Percentiles rank a stretch among this genome's conserved stretches.
Evolutionary conservation across 30 jellyfish, hydroid and myxozoan species (phyloP).

Genomic region (Hydra vulgaris): DNA sequence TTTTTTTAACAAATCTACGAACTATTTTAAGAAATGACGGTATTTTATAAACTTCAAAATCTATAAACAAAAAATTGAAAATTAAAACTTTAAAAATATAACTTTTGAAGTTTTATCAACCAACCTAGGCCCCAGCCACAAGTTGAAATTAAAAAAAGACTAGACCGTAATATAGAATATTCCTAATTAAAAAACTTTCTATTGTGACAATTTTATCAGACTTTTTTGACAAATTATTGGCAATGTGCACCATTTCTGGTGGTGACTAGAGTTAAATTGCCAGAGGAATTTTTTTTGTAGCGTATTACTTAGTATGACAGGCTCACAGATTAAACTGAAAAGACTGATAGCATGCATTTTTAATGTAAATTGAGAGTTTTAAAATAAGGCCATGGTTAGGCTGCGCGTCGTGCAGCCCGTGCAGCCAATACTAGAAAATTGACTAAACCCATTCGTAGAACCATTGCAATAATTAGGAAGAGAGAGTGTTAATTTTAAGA

Average conservation of each 20-base stretch:
- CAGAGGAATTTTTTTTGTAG: not conserved
- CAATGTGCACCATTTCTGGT: not conserved
- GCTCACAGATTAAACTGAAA: not conserved
- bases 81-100: not conserved
- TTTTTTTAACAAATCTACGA: not conserved
- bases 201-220: too few species aligned
- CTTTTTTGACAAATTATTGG: not conserved
- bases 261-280: not conserved
- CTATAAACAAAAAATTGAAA: not conserved
- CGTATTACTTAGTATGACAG: not conserved
- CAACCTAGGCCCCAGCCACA: not conserved
- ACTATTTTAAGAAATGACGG: not conserved
- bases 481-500: not conserved
- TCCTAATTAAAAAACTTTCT: too few species aligned
- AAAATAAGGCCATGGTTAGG: not conserved
- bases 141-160: not conserved
- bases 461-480: not conserved
- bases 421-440: not conserved
- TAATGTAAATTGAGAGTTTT: not conserved
- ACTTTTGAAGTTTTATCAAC: not conserved
- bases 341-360: not conserved
- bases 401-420: not conserved
- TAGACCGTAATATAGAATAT: too few species aligned
- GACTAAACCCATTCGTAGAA: not conserved
- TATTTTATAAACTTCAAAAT: not conserved